Base-by-base conservation (phyloP, 2,888 invertebrate genomes). In the Hyposoter dolosus region DNA sequence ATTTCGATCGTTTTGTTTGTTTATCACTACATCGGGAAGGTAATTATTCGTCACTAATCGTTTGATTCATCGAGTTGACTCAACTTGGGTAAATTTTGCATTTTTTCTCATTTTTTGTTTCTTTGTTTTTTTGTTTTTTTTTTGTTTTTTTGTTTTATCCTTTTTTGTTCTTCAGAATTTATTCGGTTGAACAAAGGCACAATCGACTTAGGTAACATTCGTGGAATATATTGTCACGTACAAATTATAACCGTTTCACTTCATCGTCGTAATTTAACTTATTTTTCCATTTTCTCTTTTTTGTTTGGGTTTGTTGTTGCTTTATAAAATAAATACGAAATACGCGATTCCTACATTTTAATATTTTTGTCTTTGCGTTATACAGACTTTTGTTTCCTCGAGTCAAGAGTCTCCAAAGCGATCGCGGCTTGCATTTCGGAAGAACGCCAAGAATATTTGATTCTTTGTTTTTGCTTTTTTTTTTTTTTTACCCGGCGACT, bases 141-240 rank as follows among this genome's bases (percentile, higher is more conserved):
- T 35, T 28, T 32, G n/a, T 50, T n/a, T 63, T 17, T 17, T 45
- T 56, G 0, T 43, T 10, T 28, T 28, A 3, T 87, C 84, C 32
- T 43, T 60, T 45, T 65, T 43, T 17, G 84, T 87, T 76, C n/a
- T 45, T 84, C 69, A 83, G 89, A 89, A 90, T 88, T 78, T 85
- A 84, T 89, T 90, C 88, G 91, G 89, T 90, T 89, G 90, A 91
- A 91, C 89, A 90, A 93, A 92, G 93, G 91, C 91, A 91, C 91
- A 90, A 89, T 90, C 89, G 90, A 91, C 92, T 89, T 91, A 90
- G 90, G 88, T 91, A 91, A 92, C 90, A 86, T 89, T 90, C 87
- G 89, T 90, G 89, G 88, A 89, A 89, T 90, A 89, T 89, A 91
- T 90, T 88, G 87, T 84, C 85, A 80, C 89, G 88, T 83, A 88